phyloP scores from a whole-genome alignment of 2,797 vertebrate genomes.

The Carduelis carduelis region DNA sequence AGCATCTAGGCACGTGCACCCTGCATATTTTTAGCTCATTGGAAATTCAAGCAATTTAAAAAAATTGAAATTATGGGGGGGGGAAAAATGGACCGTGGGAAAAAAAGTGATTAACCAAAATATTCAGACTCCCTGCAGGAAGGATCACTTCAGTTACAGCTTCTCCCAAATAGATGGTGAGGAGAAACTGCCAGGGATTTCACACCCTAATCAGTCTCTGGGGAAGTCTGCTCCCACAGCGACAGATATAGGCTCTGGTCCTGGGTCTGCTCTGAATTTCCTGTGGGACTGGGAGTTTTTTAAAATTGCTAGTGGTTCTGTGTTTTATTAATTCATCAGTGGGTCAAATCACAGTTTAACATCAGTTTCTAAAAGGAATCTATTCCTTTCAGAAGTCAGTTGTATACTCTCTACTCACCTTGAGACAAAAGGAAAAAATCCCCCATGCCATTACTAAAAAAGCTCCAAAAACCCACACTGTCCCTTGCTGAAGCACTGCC shows the following conservation, averaged over 20 bases:
- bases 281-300: neutral
- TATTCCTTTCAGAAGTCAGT: neutral
- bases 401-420: fast-evolving
- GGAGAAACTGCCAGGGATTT: neutral
- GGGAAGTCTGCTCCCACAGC: neutral
- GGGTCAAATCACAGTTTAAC: slow-evolving; percentile 4
- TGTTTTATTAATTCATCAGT: neutral
- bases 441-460: neutral
- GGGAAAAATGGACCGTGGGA: neutral
- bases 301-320: neutral
- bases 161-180: neutral
- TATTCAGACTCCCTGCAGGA: neutral
- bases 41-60: neutral
- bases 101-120: neutral
- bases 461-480: neutral
- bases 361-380: neutral
- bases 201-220: neutral
- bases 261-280: neutral
- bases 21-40: neutral
- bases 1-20: neutral
- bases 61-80: neutral
- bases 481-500: neutral
- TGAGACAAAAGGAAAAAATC: neutral
- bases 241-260: neutral
- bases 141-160: neutral